Evolutionary conservation across 2,888 invertebrate species (phyloP), one percentile per base, ranked within the genome.

Genomic region (Rugalucina vietnamica): DNA sequence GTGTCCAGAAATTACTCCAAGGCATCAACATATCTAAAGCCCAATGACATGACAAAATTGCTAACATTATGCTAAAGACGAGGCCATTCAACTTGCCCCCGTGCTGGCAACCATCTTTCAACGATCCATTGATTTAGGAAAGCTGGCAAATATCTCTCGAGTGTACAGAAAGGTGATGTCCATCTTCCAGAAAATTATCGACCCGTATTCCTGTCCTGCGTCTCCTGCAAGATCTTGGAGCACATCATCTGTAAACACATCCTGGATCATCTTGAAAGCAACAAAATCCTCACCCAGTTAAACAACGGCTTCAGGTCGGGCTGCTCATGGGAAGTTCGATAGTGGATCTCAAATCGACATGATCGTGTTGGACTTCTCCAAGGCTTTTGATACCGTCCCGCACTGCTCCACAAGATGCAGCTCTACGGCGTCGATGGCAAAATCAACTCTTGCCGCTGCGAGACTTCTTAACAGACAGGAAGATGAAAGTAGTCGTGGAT

Each of bases 181-280:
- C 83, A 83, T 37, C 12, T 24, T 24, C 65, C 80, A 0, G 76
- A 76, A 54, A 84, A 85, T 37, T 85, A 86, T 29, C n/a, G 80
- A 24, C 82, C 84, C 1, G 79, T 88, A 1, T 86, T 84, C 8
- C 70, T 88, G 10, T 79, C 86, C 3, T 81, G 79, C 36, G 81
- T 85, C 3, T 27, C 82, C 12, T 79, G 84, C 32, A 86, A 86
- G 69, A 73, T 85, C 3, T 60, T 87, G 0, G 84, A 89, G 54
- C 86, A 88, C 43, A 84, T 83, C 27, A 86, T 85, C 71, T 87
- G 82, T 43, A 80, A 81, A 57, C 87, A 88, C 29, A 80, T 88
- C 8, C 54, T 81, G 24, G 77, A 74, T 8, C 86, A 87, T 36
- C 72, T 85, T 10, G 86, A 88, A 70, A 75, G 32, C 43, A 49